phyloP scores from a whole-genome alignment of 1,140 invertebrate genomes.

The Dreissena polymorpha region DNA sequence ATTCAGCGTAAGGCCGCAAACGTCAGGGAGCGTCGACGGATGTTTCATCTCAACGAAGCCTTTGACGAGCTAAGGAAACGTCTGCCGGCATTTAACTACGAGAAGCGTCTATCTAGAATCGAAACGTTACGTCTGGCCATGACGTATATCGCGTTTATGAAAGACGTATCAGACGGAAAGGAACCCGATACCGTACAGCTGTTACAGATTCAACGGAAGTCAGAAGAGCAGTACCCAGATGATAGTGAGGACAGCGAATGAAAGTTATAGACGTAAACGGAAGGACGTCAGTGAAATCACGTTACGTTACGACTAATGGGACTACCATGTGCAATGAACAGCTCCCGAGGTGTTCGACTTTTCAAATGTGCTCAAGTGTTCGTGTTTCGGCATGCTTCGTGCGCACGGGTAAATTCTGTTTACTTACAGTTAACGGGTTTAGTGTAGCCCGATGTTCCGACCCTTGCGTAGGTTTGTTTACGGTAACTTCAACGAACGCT shows the following conservation, averaged over 20 bases:
- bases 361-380: not conserved
- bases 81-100: constrained; percentile 75
- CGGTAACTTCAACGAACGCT: too few relatives aligned
- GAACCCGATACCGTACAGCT: constrained; percentile 67
- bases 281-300: too few relatives aligned
- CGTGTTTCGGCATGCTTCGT: constrained; percentile 8
- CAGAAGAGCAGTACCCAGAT: constrained; percentile 7
- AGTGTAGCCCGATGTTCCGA: too few relatives aligned
- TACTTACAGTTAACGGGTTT: too few relatives aligned
- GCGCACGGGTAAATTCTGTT: too few relatives aligned
- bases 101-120: constrained; percentile 81
- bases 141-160: constrained; percentile 98
- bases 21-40: constrained; percentile 74
- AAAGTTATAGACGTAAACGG: not conserved
- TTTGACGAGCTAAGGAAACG: constrained; percentile 75
- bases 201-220: constrained; percentile 42
- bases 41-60: constrained; percentile 78
- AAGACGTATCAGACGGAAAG: constrained; percentile 86
- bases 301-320: not conserved
- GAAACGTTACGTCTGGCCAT: constrained; percentile 96
- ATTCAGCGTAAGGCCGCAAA: constrained; percentile 77
- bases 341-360: not conserved
- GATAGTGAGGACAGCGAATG: constrained; percentile 44
- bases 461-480: too few relatives aligned
- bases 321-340: not conserved